Conservation (phyloP, 1,140 invertebrate species). For the Drosophila guanche region DNA sequence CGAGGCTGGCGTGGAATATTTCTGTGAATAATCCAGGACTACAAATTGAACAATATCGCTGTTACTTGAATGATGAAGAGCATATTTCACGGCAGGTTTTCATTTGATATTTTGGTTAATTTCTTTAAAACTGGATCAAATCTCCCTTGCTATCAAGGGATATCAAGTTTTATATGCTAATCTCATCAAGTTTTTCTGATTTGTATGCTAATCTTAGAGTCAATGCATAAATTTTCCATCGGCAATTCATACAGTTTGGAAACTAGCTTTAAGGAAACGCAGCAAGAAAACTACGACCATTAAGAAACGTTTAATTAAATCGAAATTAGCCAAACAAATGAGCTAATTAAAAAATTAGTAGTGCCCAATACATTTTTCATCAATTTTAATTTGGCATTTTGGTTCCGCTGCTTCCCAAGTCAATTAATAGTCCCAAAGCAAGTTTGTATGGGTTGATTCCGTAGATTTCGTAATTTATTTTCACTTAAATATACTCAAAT, state of each 20-base stretch:
- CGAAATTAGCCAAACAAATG: conserved; percentile 65
- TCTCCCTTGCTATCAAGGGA: conserved; percentile 5
- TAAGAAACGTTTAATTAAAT: conserved; percentile 59
- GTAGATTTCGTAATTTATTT: conserved; percentile 39
- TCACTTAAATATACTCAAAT: conserved; percentile 50
- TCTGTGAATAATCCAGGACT: neutral
- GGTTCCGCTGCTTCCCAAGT: conserved; percentile 2
- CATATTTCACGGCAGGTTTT: conserved; percentile 7
- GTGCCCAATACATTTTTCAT: conserved; percentile 70
- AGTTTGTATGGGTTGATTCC: conserved; percentile 7
- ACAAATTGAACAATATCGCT: neutral
- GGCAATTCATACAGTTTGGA: conserved; percentile 28
- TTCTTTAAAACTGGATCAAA: conserved; percentile 11
- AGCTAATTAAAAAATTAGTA: conserved; percentile 73
- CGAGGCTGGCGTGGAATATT: conserved; percentile 7
- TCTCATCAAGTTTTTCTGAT: conserved; percentile 24
- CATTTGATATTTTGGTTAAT: conserved; percentile 1
- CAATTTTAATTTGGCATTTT: conserved; percentile 51
- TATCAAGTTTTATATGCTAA: conserved; percentile 17
- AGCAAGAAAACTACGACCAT: conserved; percentile 8
- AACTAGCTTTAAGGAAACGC: conserved; percentile 5
- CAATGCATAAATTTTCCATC: conserved; percentile 46
- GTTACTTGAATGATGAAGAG: conserved; percentile 11
- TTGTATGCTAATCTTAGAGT: conserved; percentile 51
- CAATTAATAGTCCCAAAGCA: conserved; percentile 34